Evolutionary conservation across 2,797 vertebrate species (phyloP).

Genomic region (Phrynocephalus forsythii): DNA sequence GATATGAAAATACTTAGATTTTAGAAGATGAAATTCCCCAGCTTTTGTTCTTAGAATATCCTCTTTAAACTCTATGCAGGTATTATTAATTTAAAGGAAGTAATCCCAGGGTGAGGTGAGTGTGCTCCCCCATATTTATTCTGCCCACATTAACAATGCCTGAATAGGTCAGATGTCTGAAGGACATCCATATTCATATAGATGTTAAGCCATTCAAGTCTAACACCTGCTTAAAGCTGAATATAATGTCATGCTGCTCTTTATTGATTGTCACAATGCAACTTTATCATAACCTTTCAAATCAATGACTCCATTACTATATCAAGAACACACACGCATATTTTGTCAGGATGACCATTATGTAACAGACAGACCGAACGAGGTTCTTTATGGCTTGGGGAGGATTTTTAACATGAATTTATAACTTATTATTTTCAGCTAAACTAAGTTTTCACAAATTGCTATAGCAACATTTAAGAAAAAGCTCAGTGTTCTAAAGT

Average conservation of each 20-base stretch:
- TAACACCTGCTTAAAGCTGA: slow-evolving; percentile 48
- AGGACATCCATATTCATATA: slow-evolving; percentile 54
- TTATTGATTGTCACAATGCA: slow-evolving; percentile 26
- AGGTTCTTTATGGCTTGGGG: background rate
- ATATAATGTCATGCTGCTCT: slow-evolving; percentile 40
- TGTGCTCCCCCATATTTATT: background rate
- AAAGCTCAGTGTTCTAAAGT: background rate
- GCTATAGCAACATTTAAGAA: background rate
- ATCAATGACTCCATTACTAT: background rate
- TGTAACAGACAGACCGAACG: background rate
- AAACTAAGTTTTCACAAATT: background rate
- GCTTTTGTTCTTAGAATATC: slow-evolving; percentile 37
- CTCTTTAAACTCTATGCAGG: background rate
- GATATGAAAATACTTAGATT: slow-evolving; percentile 53
- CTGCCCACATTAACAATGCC: background rate
- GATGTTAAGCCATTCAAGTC: slow-evolving; percentile 43
- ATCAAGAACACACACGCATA: slow-evolving; percentile 32
- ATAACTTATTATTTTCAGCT: background rate
- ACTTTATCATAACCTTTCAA: slow-evolving; percentile 16
- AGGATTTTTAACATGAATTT: slow-evolving; percentile 10
- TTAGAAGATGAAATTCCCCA: slow-evolving; percentile 47
- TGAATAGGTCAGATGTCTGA: background rate
- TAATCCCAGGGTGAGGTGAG: background rate
- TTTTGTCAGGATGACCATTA: background rate
- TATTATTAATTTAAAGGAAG: background rate